A percentile compares a stretch with the other conserved stretches of the same genome.
phyloP scores from a whole-genome alignment of 1,140 invertebrate species.

The Nilaparvata lugens region DNA sequence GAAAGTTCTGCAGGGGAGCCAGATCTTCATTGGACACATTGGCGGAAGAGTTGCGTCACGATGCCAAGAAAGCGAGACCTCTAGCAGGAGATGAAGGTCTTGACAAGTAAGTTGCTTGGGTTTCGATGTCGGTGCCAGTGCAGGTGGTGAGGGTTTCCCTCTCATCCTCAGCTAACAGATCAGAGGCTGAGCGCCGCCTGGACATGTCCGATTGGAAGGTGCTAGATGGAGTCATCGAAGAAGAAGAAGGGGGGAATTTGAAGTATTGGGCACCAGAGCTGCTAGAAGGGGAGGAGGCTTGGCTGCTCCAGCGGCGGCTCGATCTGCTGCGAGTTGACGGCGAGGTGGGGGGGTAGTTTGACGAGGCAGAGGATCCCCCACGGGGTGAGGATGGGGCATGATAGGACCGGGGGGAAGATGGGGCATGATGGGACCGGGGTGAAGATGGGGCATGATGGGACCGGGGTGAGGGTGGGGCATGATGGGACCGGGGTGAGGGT shows the following conservation, averaged over 20 bases:
- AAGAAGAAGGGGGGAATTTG: neutral
- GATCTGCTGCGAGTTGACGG: neutral
- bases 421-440: too few species aligned
- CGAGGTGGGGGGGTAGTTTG: neutral
- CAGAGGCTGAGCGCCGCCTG: neutral
- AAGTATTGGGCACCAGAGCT: neutral
- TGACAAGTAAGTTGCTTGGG: constrained; percentile 11
- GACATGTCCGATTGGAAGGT: too few species aligned
- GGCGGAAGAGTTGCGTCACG: constrained; percentile 52
- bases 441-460: too few species aligned
- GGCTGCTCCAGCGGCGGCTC: neutral
- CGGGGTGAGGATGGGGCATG: neutral
- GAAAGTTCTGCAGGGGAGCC: constrained; percentile 60
- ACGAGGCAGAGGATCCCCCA: too few species aligned
- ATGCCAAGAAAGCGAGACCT: constrained; percentile 55
- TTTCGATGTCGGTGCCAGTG: neutral
- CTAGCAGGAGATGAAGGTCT: constrained; percentile 14
- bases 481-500: too few species aligned
- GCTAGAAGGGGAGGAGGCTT: neutral
- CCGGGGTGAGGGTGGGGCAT: too few species aligned
- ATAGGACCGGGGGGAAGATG: neutral
- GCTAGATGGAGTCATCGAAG: neutral
- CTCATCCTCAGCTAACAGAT: neutral
- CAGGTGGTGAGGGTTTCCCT: too few species aligned
- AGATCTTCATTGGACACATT: constrained; percentile 59